Base-by-base conservation (phyloP, 2,888 invertebrate genomes). In the Mycogona germanica region DNA sequence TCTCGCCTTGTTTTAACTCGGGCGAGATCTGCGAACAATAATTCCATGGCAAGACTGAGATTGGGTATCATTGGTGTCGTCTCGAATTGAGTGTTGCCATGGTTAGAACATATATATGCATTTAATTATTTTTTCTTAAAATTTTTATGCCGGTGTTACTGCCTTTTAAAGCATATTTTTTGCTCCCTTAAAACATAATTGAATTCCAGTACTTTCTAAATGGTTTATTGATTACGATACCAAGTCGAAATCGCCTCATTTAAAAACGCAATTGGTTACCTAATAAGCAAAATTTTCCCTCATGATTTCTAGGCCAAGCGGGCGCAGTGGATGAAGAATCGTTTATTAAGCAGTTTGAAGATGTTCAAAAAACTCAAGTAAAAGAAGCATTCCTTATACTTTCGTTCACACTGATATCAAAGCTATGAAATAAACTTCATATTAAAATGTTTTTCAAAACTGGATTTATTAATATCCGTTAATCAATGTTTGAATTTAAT, bases 321-420 rank as follows among this genome's bases (percentile, higher is more conserved):
- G 95, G 95, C 45, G 87, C 87, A 5, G 83, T 95, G 3, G 91
- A 93, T 56, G 82, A 84, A 68, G 91, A 92, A 54, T 78, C 81
- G 1, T 96, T 96, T 70, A 79, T 85, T 58, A 81, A 81, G 32
- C 80, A 84, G 1, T 95, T 96, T 72, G 85, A 87, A 63, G 79
- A 83, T 63, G 82, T 84, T 26, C 85, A 89, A 5, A 79, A 82
- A 46, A 75, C 91, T 17, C 84, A 84, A 62, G 71, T 72, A 60
- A 58, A 61, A 56, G 17, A 4, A 14, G 12, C 2, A 23, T 17
- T 47, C 48, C 26, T 6, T 28, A 44, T 42, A 23, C 7, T 17
- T 41, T 56, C 14, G n/a, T 35, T 44, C 12, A 25, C 14, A n/a
- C 9, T 23, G n/a, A n/a, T n/a, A n/a, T n/a, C n/a, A n/a, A n/a